phyloP scores from a whole-genome alignment of 2,797 vertebrate species.

The Enteromius fasciolatus region DNA sequence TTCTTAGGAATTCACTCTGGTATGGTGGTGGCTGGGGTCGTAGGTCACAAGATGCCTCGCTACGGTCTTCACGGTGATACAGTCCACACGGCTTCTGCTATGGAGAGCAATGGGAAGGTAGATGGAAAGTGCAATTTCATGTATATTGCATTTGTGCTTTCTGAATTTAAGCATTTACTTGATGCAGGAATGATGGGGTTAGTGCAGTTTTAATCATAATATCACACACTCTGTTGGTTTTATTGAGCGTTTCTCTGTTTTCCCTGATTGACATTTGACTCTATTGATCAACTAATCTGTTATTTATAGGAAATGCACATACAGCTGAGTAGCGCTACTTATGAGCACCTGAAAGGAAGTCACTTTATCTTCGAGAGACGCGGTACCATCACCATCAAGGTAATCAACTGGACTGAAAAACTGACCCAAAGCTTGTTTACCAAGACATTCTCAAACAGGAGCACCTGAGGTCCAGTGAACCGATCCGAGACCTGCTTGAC shows the following conservation, averaged over 20 bases:
- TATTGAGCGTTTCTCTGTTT: neutral
- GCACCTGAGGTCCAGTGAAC: neutral
- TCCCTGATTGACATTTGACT: neutral
- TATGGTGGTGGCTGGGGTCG: conserved; percentile 80
- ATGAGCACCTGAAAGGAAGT: conserved; percentile 77
- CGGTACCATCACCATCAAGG: conserved; percentile 79
- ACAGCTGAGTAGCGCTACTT: conserved; percentile 77
- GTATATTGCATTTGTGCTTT: neutral
- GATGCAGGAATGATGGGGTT: neutral
- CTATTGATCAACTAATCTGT: conserved; percentile 1
- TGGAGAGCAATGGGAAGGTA: conserved; percentile 82
- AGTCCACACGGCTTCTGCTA: conserved; percentile 79
- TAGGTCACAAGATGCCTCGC: conserved; percentile 81
- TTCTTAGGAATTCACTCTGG: conserved; percentile 79
- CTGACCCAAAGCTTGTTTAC: neutral
- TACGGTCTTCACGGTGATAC: conserved; percentile 80
- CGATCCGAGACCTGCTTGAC: neutral
- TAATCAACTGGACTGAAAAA: conserved; percentile 49
- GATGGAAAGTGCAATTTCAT: neutral
- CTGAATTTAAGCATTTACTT: neutral
- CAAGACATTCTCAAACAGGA: neutral
- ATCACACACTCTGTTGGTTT: neutral
- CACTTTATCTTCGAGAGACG: conserved; percentile 80
- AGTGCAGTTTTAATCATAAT: neutral
- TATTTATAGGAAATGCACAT: conserved; percentile 77